Evolutionary conservation across 2,797 vertebrate genomes (phyloP), one percentile per base, ranked within the genome.

Genomic region (Silurus lanzhouensis): DNA sequence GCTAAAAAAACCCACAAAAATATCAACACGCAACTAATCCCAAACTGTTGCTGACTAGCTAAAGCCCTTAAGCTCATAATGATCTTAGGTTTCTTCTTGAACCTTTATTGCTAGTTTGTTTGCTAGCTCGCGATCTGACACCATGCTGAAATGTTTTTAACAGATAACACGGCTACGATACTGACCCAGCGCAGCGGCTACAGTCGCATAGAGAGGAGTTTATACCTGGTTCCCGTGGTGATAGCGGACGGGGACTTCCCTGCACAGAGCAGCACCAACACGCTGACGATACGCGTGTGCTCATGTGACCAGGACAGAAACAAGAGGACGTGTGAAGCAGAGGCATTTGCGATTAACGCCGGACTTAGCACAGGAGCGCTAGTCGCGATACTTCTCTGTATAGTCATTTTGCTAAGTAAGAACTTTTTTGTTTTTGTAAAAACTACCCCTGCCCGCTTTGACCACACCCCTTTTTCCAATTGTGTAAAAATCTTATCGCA

Each of bases 141-240:
- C 68, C 3, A 68, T 0, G 38, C 38, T 38, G 38, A 8, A 13
- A 92, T 61, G 58, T 60, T 79, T 55, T 9, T 9, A 92, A 76
- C 95, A 99, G 98, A 99, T 93, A 99, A 99, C 93, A 98, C 98
- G 0, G 98, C 97, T 0, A 95, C 96, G 87, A 96, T 99, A 93
- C 93, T 97, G 68, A 98, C 97, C 0, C 93, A 95, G 82, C 95
- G 95, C 92, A 96, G 90, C 91, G 95, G 96, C 92, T 99, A 98
- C 84, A 97, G 89, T 90, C 96, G 96, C 66, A 95, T 97, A 0
- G 97, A 98, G 91, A 96, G 92, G 93, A 98, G 94, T 90, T 89
- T 94, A 61, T 96, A 98, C 91, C 95, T 97, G 85, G 94, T 99
- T 85, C 97, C 97, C 0, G 96, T 99, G 95, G 95, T 99, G 84